Evolutionary conservation across 2,113 vertebrate species (phyloP).

Genomic region (Perccottus glenii): DNA sequence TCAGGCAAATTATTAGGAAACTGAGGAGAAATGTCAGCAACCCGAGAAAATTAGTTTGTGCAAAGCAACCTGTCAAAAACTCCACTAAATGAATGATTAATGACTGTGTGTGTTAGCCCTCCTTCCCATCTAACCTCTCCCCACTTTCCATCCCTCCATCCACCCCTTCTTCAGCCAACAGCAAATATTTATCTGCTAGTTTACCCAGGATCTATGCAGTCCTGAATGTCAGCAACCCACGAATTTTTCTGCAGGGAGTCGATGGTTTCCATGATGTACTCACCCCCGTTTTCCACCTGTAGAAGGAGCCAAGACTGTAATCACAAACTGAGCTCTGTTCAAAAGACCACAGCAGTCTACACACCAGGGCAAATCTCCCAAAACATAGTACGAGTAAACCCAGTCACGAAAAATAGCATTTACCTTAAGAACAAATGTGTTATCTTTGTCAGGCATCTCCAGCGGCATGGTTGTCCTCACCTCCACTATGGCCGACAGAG

Average conservation of each 20-base stretch:
- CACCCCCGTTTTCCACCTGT: constrained; percentile 91
- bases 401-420: not conserved
- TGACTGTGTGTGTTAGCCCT: constrained; percentile 56
- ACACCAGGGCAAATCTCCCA: constrained; percentile 20
- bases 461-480: constrained; percentile 97
- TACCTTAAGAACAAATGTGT: constrained; percentile 98
- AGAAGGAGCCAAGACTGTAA: constrained; percentile 44
- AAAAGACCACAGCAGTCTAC: constrained; percentile 6
- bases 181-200: constrained; percentile 72
- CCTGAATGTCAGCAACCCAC: constrained; percentile 97
- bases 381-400: constrained; percentile 6
- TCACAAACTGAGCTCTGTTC: constrained; percentile 54
- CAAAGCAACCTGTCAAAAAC: constrained; percentile 65
- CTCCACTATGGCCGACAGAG: constrained; percentile 92
- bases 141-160: constrained; percentile 11
- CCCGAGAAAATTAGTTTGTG: constrained; percentile 49
- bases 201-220: constrained; percentile 97
- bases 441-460: constrained; percentile 99
- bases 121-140: constrained; percentile 15
- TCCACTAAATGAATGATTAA: constrained; percentile 70
- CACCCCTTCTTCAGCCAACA: constrained; percentile 48
- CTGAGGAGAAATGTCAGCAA: constrained; percentile 45
- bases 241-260: constrained; percentile 99
- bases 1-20: constrained; percentile 29
- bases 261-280: constrained; percentile 98